These are phyloP conservation scores for Lasius fuliginosus DNA, from an alignment of 2,888 invertebrate genomes.

Conservation along the genomic window DNA sequence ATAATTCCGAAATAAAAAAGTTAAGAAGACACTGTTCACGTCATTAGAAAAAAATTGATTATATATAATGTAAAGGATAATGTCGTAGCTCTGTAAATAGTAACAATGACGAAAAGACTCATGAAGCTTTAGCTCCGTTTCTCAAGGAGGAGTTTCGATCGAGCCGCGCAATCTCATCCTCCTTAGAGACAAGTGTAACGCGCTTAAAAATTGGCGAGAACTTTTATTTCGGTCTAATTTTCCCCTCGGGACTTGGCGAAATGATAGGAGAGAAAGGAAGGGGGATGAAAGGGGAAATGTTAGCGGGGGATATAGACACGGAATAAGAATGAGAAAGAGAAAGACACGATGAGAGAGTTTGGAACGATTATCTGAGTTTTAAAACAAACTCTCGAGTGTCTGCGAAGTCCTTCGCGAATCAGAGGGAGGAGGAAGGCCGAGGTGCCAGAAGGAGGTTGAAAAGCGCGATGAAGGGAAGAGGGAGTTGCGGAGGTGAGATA, in stretches of 20 bases:
- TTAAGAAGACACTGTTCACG: neutral
- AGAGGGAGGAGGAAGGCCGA: slow-evolving; percentile 62
- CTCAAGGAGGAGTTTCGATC: slow-evolving; percentile 50
- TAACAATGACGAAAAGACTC: slow-evolving; percentile 13
- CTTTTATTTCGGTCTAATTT: slow-evolving; percentile 83
- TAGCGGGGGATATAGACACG: slow-evolving; percentile 19
- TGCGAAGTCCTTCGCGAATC: slow-evolving; percentile 84
- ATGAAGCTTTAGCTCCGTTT: slow-evolving; percentile 16
- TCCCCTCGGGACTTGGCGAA: slow-evolving; percentile 75
- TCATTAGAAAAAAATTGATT: slow-evolving; percentile 12
- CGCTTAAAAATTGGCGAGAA: slow-evolving; percentile 80
- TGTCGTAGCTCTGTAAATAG: slow-evolving; percentile 13
- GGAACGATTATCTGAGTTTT: slow-evolving; percentile 85
- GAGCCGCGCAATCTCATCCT: slow-evolving; percentile 58
- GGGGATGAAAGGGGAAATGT: slow-evolving; percentile 44
- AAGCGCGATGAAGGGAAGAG: slow-evolving; percentile 50
- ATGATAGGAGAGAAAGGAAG: slow-evolving; percentile 37
- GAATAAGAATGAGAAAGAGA: slow-evolving; percentile 58
- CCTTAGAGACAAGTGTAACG: slow-evolving; percentile 67
- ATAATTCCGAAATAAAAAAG: slow-evolving; percentile 4
- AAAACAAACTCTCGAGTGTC: slow-evolving; percentile 85
- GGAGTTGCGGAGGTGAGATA: slow-evolving; percentile 76
- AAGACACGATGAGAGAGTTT: slow-evolving; percentile 75
- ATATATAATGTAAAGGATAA: neutral
- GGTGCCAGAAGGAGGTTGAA: slow-evolving; percentile 37